phyloP scores from a whole-genome alignment of 2,797 vertebrate genomes.

The Moxostoma hubbsi region DNA sequence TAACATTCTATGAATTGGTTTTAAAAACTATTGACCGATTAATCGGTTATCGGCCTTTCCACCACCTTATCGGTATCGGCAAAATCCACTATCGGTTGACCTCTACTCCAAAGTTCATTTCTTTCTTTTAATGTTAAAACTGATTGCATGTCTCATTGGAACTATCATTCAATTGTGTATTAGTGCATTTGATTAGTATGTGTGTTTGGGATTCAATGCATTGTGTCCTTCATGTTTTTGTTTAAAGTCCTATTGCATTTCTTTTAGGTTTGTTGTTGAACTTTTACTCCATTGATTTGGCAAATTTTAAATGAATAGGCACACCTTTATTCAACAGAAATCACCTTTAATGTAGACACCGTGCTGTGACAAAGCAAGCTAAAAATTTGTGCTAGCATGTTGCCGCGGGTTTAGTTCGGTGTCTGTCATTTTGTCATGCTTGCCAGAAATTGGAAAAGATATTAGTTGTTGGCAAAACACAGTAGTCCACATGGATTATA shows the following conservation, averaged over 20 bases:
- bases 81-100: no score
- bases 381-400: neutral
- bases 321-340: conserved; percentile 52
- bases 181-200: conserved; percentile 22
- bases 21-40: no score
- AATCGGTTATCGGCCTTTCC: no score
- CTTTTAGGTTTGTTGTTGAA: neutral
- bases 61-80: no score
- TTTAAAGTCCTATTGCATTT: conserved; percentile 1
- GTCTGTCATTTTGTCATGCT: neutral
- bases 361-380: neutral
- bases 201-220: neutral
- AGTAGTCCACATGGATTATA: neutral
- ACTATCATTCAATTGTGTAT: neutral
- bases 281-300: neutral
- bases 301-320: conserved; percentile 62
- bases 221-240: neutral
- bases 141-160: neutral
- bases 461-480: conserved; percentile 11
- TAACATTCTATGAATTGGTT: no score
- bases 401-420: neutral
- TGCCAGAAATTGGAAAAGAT: neutral
- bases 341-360: neutral
- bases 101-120: conserved; percentile 51
- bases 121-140: neutral